Base-by-base conservation (phyloP, 2,113 vertebrate species). In the Anarrhichthys ocellatus region DNA sequence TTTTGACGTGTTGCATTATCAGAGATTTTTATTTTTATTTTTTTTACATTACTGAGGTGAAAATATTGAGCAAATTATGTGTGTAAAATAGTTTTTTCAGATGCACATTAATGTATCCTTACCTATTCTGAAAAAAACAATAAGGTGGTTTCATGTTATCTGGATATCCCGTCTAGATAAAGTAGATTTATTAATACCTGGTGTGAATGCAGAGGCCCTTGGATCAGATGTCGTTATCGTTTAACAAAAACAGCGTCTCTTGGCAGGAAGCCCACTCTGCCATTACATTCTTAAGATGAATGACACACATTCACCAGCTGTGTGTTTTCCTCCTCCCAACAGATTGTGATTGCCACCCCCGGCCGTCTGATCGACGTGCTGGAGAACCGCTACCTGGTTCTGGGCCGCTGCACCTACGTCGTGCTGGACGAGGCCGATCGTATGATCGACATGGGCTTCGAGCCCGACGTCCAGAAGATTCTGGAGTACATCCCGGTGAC, bases 401-500 rank as follows among this genome's bases (percentile, higher is more conserved):
- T 99, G 87, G 97, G 98, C 92, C 97, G 98, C 87, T 99, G 98
- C 84, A 99, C 98, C 2, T 99, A 99, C 6, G 97, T 99, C 91
- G 98, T 99, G 80, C 95, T 99, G 72, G 98, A 99, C 1, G 98
- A 99, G 92, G 98, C 98, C 0, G 98, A 99, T 17, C 96, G 98
- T 73, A 99, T 99, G 98, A 99, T 99, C 36, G 98, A 99, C 93
- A 99, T 99, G 98, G 98, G 98, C 87, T 99, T 99, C 6, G 98
- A 99, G 92, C 98, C 98, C 0, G 98, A 99, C 0, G 98, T 99
- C 58, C 98, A 99, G 89, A 99, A 99, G 94, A 99, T 99, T 83
- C 93, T 99, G 88, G 98, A 99, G 90, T 97, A 99, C 95, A 98
- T 99, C 95, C 98, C 98, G 0, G 98, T 99, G 86, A 98, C 96